phyloP scores from a whole-genome alignment of 2,113 vertebrate species.

The Macrotus californicus region DNA sequence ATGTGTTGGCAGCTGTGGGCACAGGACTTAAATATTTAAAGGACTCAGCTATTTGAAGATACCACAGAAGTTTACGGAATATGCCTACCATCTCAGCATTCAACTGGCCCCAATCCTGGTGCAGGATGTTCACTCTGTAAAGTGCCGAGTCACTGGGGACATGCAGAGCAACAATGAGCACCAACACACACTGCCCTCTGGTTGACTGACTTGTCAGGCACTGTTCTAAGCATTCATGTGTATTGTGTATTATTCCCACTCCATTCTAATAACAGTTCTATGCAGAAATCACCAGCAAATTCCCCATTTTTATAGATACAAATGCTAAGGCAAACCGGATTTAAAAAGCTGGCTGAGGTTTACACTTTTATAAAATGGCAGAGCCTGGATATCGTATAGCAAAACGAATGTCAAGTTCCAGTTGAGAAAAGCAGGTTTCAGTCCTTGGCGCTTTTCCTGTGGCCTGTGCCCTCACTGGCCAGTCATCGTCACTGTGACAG shows the following conservation, averaged over 20 bases:
- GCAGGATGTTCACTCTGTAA: background rate
- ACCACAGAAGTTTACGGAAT: background rate
- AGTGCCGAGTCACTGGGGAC: background rate
- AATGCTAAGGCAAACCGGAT: background rate
- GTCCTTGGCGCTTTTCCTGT: background rate
- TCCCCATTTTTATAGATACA: background rate
- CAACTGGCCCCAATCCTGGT: background rate
- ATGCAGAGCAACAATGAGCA: background rate
- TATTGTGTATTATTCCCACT: background rate
- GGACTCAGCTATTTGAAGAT: background rate
- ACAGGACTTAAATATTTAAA: background rate
- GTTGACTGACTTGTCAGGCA: background rate
- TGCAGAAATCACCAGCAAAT: background rate
- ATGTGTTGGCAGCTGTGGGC: background rate
- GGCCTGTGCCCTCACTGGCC: background rate
- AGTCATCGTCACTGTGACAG: background rate
- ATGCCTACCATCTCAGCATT: background rate
- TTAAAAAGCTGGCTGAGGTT: background rate
- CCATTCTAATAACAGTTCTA: background rate
- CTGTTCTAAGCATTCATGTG: background rate
- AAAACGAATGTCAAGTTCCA: background rate
- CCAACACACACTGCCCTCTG: background rate
- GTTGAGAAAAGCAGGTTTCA: background rate
- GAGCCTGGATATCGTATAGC: background rate
- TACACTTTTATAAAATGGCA: background rate